Evolutionary conservation across 2,113 vertebrate genomes (phyloP).

Genomic region (Copsychus sechellarum): DNA sequence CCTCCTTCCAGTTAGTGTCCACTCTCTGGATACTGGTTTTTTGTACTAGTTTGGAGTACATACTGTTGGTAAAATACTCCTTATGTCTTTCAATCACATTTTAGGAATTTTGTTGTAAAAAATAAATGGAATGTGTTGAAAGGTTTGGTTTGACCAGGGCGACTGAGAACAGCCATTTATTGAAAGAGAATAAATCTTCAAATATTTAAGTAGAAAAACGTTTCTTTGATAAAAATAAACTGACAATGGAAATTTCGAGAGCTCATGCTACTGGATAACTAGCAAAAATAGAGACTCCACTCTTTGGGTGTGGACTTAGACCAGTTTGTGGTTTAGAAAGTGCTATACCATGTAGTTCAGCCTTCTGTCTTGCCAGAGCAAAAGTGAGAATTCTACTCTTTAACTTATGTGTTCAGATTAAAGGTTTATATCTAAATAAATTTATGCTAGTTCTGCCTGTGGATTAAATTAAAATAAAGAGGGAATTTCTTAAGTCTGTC

Average conservation of each 20-base stretch:
- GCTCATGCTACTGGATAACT: neutral
- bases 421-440: neutral
- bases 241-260: neutral
- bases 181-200: neutral
- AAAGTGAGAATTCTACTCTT: neutral
- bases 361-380: neutral
- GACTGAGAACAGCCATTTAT: neutral
- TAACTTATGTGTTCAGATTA: neutral
- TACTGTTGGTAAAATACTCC: neutral
- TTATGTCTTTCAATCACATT: neutral
- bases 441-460: neutral
- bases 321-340: neutral
- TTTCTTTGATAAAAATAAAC: neutral
- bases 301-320: neutral
- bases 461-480: neutral
- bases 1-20: neutral
- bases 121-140: neutral
- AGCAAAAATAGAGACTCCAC: neutral
- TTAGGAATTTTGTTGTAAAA: neutral
- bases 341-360: neutral
- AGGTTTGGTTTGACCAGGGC: neutral
- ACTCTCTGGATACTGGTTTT: neutral
- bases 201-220: neutral
- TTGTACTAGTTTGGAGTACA: neutral
- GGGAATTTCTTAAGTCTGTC: neutral